phyloP scores from a whole-genome alignment of 2,113 vertebrate genomes.

The Fregetta grallaria region DNA sequence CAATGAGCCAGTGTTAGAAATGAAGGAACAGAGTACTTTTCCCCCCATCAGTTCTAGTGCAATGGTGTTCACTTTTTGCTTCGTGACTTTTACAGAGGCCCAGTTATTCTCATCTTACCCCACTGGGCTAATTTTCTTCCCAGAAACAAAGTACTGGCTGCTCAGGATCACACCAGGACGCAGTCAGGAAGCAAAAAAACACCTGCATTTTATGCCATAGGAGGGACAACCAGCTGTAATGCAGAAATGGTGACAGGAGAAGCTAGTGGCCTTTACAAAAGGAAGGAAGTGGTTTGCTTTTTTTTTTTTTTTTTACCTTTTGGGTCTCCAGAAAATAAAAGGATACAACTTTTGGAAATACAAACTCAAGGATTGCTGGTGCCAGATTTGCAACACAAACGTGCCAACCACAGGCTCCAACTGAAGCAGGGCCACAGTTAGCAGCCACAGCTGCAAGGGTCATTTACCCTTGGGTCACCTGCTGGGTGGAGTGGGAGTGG shows the following conservation, averaged over 20 bases:
- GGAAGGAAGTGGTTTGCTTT: not conserved
- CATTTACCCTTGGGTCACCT: not conserved
- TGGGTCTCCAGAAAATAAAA: not conserved
- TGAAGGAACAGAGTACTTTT: not conserved
- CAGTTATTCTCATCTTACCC: slow-evolving; percentile 2
- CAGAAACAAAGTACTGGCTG: not conserved
- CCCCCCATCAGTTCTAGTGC: slow-evolving; percentile 21
- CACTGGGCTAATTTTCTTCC: slow-evolving; percentile 13
- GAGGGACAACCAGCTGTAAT: not conserved
- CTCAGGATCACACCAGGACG: not conserved
- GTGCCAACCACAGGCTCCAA: not conserved
- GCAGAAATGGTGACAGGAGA: not conserved
- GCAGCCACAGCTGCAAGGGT: not conserved
- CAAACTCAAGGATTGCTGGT: not conserved
- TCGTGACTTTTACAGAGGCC: slow-evolving; percentile 5
- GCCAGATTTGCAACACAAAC: not conserved
- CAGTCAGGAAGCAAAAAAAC: not conserved
- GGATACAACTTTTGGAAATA: not conserved
- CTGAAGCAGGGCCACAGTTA: not conserved
- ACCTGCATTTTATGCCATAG: not conserved
- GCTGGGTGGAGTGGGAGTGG: not conserved
- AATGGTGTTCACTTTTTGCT: not conserved
- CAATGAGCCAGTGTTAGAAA: slow-evolving; percentile 58
- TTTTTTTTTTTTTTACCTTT: not conserved
- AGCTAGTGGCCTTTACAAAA: not conserved